A percentile compares a stretch with the other conserved stretches of the same genome.
Evolutionary conservation across 1,140 invertebrate genomes (phyloP).

Genomic region (Orchestia grillus): DNA sequence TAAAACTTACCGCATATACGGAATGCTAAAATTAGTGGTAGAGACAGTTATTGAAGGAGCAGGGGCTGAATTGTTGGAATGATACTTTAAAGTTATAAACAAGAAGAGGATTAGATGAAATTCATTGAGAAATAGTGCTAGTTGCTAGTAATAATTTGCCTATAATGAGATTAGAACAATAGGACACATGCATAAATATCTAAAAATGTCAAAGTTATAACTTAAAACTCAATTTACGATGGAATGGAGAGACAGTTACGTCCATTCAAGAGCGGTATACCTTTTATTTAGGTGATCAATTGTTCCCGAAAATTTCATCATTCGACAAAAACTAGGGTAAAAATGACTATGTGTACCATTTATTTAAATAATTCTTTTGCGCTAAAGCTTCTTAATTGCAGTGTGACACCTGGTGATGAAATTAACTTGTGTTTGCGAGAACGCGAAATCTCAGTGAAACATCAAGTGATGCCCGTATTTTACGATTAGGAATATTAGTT

Average conservation of each 20-base stretch:
- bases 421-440: background rate
- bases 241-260: too few species aligned
- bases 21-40: slow-evolving; percentile 34
- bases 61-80: background rate
- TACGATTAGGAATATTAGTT: background rate
- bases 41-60: slow-evolving; percentile 27
- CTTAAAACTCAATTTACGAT: background rate
- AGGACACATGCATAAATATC: background rate
- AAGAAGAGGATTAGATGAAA: background rate
- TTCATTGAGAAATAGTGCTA: background rate
- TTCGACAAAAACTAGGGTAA: background rate
- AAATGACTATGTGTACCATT: background rate
- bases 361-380: background rate
- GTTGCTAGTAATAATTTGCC: background rate
- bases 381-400: background rate
- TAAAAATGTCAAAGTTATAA: background rate
- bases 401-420: background rate
- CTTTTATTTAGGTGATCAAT: background rate
- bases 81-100: background rate
- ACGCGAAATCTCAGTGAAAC: background rate
- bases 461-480: background rate
- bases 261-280: too few species aligned
- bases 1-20: slow-evolving; percentile 15
- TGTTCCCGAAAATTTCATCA: too few species aligned
- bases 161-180: too few species aligned